Conservation (phyloP, 2,888 invertebrate genomes). For the Hoplodrina ambigua region DNA sequence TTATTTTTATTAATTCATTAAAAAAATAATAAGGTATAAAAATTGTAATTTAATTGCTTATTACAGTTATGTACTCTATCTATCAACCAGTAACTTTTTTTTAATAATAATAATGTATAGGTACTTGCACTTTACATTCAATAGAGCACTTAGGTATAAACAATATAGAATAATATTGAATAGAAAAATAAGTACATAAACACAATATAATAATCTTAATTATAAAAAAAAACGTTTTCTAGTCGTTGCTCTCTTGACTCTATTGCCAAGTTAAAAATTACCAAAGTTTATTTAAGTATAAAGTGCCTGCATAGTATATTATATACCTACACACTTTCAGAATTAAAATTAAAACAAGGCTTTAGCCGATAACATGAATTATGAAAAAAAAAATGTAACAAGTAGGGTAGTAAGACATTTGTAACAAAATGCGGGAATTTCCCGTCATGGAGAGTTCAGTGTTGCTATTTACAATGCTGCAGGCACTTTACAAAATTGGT, state of each 20-base stretch:
- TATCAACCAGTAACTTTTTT: neutral
- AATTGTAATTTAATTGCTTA: conserved; percentile 15
- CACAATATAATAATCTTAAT: conserved; percentile 13
- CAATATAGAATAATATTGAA: conserved; percentile 17
- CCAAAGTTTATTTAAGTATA: conserved; percentile 8
- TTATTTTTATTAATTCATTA: conserved; percentile 26
- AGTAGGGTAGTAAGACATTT: conserved; percentile 3
- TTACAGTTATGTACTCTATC: conserved; percentile 28
- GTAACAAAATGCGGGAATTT: neutral
- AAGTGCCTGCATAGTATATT: conserved; percentile 23
- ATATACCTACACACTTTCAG: conserved; percentile 2
- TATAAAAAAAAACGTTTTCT: conserved; percentile 27
- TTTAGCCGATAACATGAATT: neutral
- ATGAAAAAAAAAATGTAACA: neutral
- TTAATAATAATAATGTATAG: neutral
- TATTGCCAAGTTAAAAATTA: conserved; percentile 29
- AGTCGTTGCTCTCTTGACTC: conserved; percentile 43
- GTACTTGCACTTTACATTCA: neutral
- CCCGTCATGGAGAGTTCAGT: neutral
- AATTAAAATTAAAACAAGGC: neutral
- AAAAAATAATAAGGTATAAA: conserved; percentile 12
- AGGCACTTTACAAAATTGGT: conserved; percentile 42
- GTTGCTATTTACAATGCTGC: conserved; percentile 33
- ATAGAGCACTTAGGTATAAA: conserved; percentile 37
- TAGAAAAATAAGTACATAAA: conserved; percentile 55